A percentile compares a stretch with the other conserved stretches of the same genome.
Evolutionary conservation across 1,140 invertebrate species (phyloP).

Genomic region (Zaprionus gabonicus): DNA sequence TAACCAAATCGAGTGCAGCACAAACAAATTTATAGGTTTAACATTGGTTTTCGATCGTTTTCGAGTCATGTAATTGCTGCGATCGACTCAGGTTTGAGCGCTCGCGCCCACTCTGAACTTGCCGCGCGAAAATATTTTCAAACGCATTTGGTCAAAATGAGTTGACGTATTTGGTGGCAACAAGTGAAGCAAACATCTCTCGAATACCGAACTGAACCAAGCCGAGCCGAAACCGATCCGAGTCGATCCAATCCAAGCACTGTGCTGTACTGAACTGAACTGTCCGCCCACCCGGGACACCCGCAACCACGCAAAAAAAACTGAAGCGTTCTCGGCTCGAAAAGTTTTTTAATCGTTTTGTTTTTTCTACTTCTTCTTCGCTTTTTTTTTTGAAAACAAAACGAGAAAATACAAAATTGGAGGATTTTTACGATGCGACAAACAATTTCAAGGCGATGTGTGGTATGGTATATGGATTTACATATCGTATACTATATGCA

Average conservation of each 20-base stretch:
- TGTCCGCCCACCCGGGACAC: conserved; percentile 22
- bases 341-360: conserved; percentile 2
- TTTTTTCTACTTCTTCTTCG: background rate
- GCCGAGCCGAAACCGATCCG: conserved; percentile 1
- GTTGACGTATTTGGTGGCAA: conserved; percentile 69
- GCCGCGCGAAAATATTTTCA: conserved; percentile 52
- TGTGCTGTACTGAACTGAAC: background rate
- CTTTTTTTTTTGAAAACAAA: conserved; percentile 20
- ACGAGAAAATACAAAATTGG: conserved; percentile 50
- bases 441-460: conserved; percentile 55
- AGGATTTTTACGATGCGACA: conserved; percentile 65
- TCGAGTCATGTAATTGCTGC: conserved; percentile 34
- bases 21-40: conserved; percentile 5
- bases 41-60: background rate
- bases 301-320: conserved; percentile 13
- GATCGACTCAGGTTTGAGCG: conserved; percentile 25
- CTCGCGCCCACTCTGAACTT: conserved; percentile 57
- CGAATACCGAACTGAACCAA: conserved; percentile 27
- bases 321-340: conserved; percentile 57
- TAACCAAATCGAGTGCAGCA: conserved; percentile 17
- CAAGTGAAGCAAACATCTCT: conserved; percentile 17
- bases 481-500: conserved; percentile 46
- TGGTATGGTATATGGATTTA: conserved; percentile 48
- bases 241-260: background rate
- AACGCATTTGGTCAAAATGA: conserved; percentile 79